A percentile compares a stretch with the other conserved stretches of the same genome.
phyloP scores from a whole-genome alignment of 1,140 invertebrate species.

The Eulimnadia texana region DNA sequence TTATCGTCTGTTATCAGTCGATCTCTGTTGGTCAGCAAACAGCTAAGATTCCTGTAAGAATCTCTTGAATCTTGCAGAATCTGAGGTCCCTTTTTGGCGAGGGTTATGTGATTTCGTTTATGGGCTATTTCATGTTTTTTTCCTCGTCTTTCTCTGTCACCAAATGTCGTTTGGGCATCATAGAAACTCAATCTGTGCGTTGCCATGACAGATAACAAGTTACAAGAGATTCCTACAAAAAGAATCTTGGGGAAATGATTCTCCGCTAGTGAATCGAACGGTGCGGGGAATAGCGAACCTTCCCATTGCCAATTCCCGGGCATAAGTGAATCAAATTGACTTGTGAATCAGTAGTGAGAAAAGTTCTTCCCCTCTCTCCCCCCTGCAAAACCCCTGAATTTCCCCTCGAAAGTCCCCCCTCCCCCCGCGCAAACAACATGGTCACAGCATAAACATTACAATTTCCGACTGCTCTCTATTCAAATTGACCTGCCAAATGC shows the following conservation, averaged over 20 bases:
- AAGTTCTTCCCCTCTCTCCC: not conserved
- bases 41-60: too few relatives aligned
- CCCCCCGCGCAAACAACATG: not conserved
- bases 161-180: not conserved
- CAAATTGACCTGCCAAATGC: not conserved
- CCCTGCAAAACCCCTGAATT: not conserved
- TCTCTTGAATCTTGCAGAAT: too few relatives aligned
- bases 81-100: too few relatives aligned
- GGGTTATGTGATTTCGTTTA: too few relatives aligned
- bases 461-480: not conserved
- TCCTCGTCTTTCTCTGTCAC: not conserved
- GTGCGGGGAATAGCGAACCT: not conserved
- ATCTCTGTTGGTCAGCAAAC: too few relatives aligned
- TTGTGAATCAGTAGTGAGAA: too few relatives aligned
- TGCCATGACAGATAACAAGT: not conserved
- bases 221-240: too few relatives aligned
- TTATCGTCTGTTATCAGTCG: too few relatives aligned
- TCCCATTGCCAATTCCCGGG: not conserved
- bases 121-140: not conserved
- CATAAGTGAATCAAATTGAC: not conserved
- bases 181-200: not conserved
- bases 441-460: not conserved
- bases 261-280: too few relatives aligned
- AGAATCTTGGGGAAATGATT: too few relatives aligned
- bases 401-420: not conserved